Evolutionary conservation across 2,888 invertebrate genomes (phyloP), one percentile per base, ranked within the genome.

Genomic region (Uropetala carovei): DNA sequence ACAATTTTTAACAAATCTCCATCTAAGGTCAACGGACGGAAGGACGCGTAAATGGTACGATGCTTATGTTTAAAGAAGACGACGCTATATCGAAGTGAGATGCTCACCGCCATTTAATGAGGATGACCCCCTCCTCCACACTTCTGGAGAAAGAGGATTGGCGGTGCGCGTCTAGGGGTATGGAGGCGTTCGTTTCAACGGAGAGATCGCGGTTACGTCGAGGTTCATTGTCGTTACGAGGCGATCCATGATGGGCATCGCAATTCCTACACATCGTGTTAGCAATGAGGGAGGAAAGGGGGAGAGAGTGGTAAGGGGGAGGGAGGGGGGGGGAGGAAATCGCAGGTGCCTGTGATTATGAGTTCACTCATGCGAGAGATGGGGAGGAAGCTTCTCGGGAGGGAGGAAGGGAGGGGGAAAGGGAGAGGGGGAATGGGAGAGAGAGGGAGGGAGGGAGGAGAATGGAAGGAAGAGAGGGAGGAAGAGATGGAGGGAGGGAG

Each of bases 251-350:
- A 75, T 75, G 75, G 75, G 75, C 75, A 75, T 75, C 75, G 75
- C 75, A 75, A 75, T 75, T 27, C 75, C 75, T 27, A 22, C 75
- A 75, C 75, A 75, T 75, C 75, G 75, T 75, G 75, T 75, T 75
- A 75, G 75, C 75, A 75, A 43, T 43, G 43, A 27, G 75, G 22
- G 75, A 75, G 7, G 68, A 68, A n/a, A n/a, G n/a, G n/a, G n/a
- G n/a, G n/a, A n/a, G n/a, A n/a, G n/a, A n/a, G n/a, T n/a, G n/a
- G n/a, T n/a, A n/a, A n/a, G n/a, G n/a, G n/a, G 68, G 68, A 9
- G 18, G 18, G 22, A 18, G n/a, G n/a, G 18, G 75, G 14, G 5
- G 43, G 43, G 43, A 5, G 43, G 3, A 43, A 43, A 43, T 43
- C 43, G 43, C 43, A 43, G 43, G 43, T 43, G 43, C 43, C 43